Conservation (phyloP, 2,888 invertebrate genomes). For the Oligia fasciuncula region DNA sequence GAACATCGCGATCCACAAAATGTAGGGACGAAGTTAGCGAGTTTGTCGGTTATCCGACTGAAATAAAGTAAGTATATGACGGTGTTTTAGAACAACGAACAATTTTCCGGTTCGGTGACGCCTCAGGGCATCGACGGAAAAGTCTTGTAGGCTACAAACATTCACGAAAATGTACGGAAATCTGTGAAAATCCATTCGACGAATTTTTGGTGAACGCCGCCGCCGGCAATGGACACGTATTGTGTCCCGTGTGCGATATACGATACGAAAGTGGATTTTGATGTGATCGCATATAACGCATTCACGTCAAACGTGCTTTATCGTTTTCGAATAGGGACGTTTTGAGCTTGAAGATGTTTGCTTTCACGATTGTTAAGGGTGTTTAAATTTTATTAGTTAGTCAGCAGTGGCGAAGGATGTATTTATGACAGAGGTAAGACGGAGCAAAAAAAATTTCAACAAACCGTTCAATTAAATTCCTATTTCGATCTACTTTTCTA, state of each 20-base stretch:
- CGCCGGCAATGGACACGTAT: conserved; percentile 49
- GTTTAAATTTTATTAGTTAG: conserved; percentile 2
- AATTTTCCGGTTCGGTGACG: conserved; percentile 60
- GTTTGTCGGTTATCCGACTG: conserved; percentile 52
- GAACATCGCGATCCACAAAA: conserved; percentile 31
- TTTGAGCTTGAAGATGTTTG: conserved; percentile 17
- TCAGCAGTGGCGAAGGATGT: background rate
- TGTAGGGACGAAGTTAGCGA: conserved; percentile 44
- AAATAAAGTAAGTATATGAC: conserved; percentile 56
- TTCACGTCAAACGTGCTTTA: conserved; percentile 40
- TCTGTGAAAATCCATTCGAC: conserved; percentile 44
- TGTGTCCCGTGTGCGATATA: conserved; percentile 39
- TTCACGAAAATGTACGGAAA: conserved; percentile 41
- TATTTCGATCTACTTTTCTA: too few relatives aligned
- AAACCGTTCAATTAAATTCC: too few relatives aligned
- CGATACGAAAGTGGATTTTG: conserved; percentile 46
- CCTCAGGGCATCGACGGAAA: conserved; percentile 25
- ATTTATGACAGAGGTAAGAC: too few relatives aligned
- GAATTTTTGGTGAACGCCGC: conserved; percentile 42
- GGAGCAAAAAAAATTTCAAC: too few relatives aligned
- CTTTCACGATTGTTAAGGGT: conserved; percentile 11
- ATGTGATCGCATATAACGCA: conserved; percentile 47
- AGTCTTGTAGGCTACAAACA: conserved; percentile 14
- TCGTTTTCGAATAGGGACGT: conserved; percentile 23
- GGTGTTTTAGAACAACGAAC: conserved; percentile 59